phyloP scores from a whole-genome alignment of 2,888 invertebrate genomes.

The Drosophila phalerata region DNA sequence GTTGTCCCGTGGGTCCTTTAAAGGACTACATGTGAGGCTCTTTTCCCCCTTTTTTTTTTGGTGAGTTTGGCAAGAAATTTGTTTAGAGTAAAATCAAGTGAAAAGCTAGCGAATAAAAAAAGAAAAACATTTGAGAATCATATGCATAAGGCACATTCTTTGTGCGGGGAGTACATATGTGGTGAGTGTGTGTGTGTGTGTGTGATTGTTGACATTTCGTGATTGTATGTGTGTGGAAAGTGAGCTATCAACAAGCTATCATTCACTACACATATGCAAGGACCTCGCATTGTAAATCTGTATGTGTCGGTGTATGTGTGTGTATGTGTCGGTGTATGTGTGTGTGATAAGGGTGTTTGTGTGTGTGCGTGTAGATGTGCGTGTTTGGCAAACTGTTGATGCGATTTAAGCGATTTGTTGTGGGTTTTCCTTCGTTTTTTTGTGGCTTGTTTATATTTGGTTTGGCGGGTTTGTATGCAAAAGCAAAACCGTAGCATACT shows the following conservation, averaged over 20 bases:
- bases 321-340: conserved; percentile 40
- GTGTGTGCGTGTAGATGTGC: conserved; percentile 35
- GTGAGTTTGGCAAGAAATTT: conserved; percentile 56
- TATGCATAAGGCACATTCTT: conserved; percentile 49
- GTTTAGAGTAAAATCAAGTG: conserved; percentile 70
- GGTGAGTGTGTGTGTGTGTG: conserved; percentile 28
- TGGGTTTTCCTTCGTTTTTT: conserved; percentile 61
- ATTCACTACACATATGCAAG: conserved; percentile 76
- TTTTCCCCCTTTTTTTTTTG: conserved; percentile 59
- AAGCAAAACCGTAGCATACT: conserved; percentile 57
- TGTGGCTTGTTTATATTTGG: conserved; percentile 55
- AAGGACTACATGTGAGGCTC: conserved; percentile 43
- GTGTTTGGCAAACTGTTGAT: conserved; percentile 79
- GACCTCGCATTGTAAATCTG: neutral
- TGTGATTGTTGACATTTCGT: conserved; percentile 72
- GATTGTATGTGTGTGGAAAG: conserved; percentile 56
- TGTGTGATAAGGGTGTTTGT: conserved; percentile 34
- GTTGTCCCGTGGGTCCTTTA: conserved; percentile 52
- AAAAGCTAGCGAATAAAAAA: conserved; percentile 61
- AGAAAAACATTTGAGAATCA: conserved; percentile 73
- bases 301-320: conserved; percentile 1
- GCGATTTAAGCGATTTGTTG: conserved; percentile 82
- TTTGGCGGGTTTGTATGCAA: conserved; percentile 63
- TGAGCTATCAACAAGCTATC: conserved; percentile 80
- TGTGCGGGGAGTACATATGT: conserved; percentile 12